Percentiles rank a stretch among this genome's conserved stretches.
Conservation (phyloP, 2,888 invertebrate species). For the Drosophila phalerata region DNA sequence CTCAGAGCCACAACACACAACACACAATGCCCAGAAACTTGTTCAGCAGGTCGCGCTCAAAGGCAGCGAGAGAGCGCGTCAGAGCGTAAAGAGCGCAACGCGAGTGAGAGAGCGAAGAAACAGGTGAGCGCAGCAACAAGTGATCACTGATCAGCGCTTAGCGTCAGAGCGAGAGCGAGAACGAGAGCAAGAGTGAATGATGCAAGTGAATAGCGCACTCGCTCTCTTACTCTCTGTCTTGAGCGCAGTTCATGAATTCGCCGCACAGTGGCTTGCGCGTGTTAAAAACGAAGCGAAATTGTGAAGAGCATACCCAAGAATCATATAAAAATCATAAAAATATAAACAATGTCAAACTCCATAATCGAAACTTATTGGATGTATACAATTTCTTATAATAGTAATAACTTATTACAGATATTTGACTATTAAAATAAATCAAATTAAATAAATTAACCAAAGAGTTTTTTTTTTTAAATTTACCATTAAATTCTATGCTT, state of each 20-base stretch:
- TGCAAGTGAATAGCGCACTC: constrained; percentile 1
- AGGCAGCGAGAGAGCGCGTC: constrained; percentile 22
- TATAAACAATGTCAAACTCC: too few relatives aligned
- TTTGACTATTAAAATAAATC: too few relatives aligned
- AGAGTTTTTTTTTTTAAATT: too few relatives aligned
- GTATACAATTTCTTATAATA: too few relatives aligned
- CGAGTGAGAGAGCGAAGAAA: background rate
- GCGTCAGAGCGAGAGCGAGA: constrained; percentile 3
- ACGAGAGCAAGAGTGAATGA: too few relatives aligned
- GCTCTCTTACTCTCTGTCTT: background rate
- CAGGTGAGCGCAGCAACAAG: constrained; percentile 28
- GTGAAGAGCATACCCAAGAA: background rate
- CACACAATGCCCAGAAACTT: constrained; percentile 68
- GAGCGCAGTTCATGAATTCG: constrained; percentile 38
- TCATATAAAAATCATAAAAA: too few relatives aligned
- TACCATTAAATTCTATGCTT: too few relatives aligned
- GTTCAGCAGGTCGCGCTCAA: constrained; percentile 58
- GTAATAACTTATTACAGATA: too few relatives aligned
- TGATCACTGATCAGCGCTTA: constrained; percentile 1
- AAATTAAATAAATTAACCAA: too few relatives aligned
- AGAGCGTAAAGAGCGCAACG: constrained; percentile 50
- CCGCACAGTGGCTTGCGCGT: constrained; percentile 62
- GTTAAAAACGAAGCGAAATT: background rate
- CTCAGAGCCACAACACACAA: constrained; percentile 55
- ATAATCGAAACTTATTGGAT: too few relatives aligned